These are phyloP conservation scores for Phenganax subtilis DNA, from an alignment of 92 coral and sea anemone species.

Conservation along the genomic window DNA sequence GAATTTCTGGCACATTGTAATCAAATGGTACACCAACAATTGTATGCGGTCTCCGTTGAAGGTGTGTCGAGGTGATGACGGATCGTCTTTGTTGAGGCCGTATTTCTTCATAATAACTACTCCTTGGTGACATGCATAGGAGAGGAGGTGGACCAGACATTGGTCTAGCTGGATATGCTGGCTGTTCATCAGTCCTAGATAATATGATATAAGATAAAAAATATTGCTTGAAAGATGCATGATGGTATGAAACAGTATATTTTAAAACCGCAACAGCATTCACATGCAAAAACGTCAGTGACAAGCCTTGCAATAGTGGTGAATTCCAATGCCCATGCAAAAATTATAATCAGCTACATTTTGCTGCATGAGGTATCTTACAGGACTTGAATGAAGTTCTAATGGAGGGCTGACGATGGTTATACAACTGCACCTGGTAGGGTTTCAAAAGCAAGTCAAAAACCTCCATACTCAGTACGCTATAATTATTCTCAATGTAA, in stretches of 20 bases:
- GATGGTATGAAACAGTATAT: neutral
- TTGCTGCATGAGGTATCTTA: too few species aligned
- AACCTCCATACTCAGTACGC: too few species aligned
- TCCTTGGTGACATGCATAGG: conserved; percentile 70
- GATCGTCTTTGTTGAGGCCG: conserved; percentile 81
- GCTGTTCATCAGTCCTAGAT: conserved; percentile 41
- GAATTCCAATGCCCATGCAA: too few species aligned
- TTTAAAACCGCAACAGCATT: too few species aligned
- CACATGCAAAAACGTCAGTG: too few species aligned
- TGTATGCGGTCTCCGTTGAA: conserved; percentile 37
- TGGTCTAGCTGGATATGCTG: conserved; percentile 62
- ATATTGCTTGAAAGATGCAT: neutral
- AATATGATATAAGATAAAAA: neutral
- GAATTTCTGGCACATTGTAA: conserved; percentile 62
- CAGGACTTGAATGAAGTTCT: too few species aligned
- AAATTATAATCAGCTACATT: too few species aligned
- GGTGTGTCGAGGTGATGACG: conserved; percentile 89
- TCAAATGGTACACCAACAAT: conserved; percentile 80
- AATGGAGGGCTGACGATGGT: too few species aligned
- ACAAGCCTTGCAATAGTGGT: too few species aligned
- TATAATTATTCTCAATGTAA: too few species aligned
- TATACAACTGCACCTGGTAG: neutral
- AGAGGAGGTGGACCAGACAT: conserved; percentile 89
- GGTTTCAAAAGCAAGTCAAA: too few species aligned
- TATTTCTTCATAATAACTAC: conserved; percentile 56